Conservation (phyloP, 1,140 invertebrate genomes). For the Octopus bimaculoides region DNA sequence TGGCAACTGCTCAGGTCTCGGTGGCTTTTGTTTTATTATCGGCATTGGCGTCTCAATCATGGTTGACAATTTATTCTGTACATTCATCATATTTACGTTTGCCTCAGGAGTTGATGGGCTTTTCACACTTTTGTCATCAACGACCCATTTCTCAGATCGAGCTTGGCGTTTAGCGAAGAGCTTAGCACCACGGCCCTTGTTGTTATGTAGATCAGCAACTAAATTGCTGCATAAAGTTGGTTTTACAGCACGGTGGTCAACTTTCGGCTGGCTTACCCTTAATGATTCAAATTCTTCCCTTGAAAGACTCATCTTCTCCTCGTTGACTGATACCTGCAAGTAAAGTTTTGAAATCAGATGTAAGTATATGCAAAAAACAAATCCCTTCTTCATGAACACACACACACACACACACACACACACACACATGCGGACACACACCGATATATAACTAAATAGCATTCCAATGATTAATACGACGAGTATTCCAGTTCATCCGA, state of each 20-base stretch:
- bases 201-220: slow-evolving; percentile 38
- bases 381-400: no score
- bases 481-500: no score
- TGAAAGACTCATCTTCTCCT: slow-evolving; percentile 39
- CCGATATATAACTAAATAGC: no score
- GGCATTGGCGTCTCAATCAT: slow-evolving; percentile 62
- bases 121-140: slow-evolving; percentile 67
- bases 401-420: no score
- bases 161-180: slow-evolving; percentile 83
- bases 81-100: slow-evolving; percentile 67
- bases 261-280: slow-evolving; percentile 31
- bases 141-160: slow-evolving; percentile 82
- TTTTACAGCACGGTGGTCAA: slow-evolving; percentile 34
- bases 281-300: slow-evolving; percentile 42
- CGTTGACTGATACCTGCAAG: slow-evolving; percentile 17
- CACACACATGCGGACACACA: no score
- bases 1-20: background rate
- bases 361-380: no score
- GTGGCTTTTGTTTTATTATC: slow-evolving; percentile 16
- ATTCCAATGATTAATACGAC: no score
- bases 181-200: slow-evolving; percentile 66
- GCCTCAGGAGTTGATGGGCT: slow-evolving; percentile 24
- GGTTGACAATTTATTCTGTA: slow-evolving; percentile 65
- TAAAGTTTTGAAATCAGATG: no score
- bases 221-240: slow-evolving; percentile 40